phyloP scores from a whole-genome alignment of 2,888 invertebrate genomes.

The Agriopis leucophaearia region DNA sequence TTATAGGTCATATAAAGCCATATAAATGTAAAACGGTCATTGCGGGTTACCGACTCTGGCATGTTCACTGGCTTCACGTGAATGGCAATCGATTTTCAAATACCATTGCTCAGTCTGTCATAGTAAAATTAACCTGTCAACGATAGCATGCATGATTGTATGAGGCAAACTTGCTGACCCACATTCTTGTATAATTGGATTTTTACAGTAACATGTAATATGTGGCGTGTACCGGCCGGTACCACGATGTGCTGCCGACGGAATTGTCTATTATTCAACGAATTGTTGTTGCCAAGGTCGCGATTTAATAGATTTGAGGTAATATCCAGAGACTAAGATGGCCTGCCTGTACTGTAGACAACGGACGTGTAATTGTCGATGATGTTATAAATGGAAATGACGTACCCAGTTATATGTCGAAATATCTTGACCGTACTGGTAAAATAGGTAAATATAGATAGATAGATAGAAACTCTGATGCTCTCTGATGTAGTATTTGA shows the following conservation, averaged over 20 bases:
- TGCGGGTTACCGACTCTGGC: slow-evolving; percentile 6
- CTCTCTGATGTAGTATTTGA: too few species aligned
- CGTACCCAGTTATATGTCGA: not conserved
- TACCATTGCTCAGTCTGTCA: slow-evolving; percentile 32
- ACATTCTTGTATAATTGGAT: slow-evolving; percentile 51
- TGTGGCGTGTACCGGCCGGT: slow-evolving; percentile 39
- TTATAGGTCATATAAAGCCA: slow-evolving; percentile 10
- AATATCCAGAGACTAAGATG: slow-evolving; percentile 1
- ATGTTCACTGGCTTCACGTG: slow-evolving; percentile 19
- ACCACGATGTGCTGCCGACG: slow-evolving; percentile 24
- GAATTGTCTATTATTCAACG: slow-evolving; percentile 37
- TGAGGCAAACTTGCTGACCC: slow-evolving; percentile 51
- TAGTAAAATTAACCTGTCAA: slow-evolving; percentile 49
- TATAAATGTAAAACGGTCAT: slow-evolving; percentile 14
- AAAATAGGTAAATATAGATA: too few species aligned
- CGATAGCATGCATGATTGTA: slow-evolving; percentile 30
- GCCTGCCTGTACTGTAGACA: not conserved
- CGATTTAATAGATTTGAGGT: slow-evolving; percentile 21
- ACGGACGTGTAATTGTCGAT: slow-evolving; percentile 1
- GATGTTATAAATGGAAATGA: not conserved
- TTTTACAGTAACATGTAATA: slow-evolving; percentile 28
- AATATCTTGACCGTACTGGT: not conserved
- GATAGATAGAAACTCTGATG: too few species aligned
- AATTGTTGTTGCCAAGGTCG: slow-evolving; percentile 42
- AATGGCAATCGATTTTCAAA: slow-evolving; percentile 36